These are phyloP conservation scores for Mungos mungo DNA, from an alignment of 2,113 vertebrate genomes.

Conservation along the genomic window DNA sequence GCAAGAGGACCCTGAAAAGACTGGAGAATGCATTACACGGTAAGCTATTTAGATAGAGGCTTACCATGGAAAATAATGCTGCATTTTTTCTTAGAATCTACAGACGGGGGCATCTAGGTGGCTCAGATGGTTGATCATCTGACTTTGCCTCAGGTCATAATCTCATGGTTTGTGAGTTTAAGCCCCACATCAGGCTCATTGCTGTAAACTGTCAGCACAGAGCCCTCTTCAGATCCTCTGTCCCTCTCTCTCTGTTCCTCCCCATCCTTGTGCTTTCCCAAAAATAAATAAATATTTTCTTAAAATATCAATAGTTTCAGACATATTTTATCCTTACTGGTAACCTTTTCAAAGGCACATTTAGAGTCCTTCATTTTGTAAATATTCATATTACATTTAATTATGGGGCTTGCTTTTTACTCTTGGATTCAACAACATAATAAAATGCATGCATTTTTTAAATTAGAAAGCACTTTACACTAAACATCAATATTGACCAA, in stretches of 20 bases:
- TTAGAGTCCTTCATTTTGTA: not conserved
- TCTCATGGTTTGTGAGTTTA: too few relatives aligned
- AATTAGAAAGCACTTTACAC: not conserved
- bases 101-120: not conserved
- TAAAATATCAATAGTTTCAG: not conserved
- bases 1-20: not conserved
- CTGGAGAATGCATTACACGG: not conserved
- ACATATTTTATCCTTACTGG: not conserved
- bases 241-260: too few relatives aligned
- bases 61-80: not conserved
- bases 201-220: too few relatives aligned
- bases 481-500: not conserved
- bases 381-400: not conserved
- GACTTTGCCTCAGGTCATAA: too few relatives aligned
- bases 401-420: not conserved
- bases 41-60: not conserved
- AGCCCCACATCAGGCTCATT: too few relatives aligned
- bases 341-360: not conserved
- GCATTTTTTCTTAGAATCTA: not conserved
- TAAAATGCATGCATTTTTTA: conserved; percentile 20
- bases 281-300: too few relatives aligned
- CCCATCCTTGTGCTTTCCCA: too few relatives aligned
- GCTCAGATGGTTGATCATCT: too few relatives aligned
- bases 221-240: too few relatives aligned
- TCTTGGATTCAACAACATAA: not conserved